Base-by-base conservation (phyloP, 2,888 invertebrate species). In the Cephus sareptanus region DNA sequence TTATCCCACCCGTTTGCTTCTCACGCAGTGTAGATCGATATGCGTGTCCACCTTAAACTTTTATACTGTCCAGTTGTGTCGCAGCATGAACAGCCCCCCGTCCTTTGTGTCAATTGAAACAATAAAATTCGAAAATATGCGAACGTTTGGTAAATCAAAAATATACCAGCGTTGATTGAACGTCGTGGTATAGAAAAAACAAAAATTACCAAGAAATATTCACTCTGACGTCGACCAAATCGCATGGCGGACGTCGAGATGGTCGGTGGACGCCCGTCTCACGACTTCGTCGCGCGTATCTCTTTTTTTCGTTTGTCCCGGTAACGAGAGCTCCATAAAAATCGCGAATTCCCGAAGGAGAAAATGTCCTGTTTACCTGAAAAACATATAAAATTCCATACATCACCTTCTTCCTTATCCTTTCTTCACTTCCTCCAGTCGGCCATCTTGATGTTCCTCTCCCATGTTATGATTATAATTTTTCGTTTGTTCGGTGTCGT, bases 401-500 rank as follows among this genome's bases (percentile, higher is more conserved):
- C 23, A 56, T 23, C 23, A 23, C 56, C 56, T 9, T 6, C 23
- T 56, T 56, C 40, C 40, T 56, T 9, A 6, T 56, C 40, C 15
- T 40, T 15, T 40, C 15, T 4, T 4, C 15, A 15, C 15, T 4
- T 6, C 4, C 23, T 23, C 9, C 6, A 56, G 40, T 56, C 23
- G 40, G 23, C 40, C 23, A 56, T 56, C 40, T 56, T 56, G 56
- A 23, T 37, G 13, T 40, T 23, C 56, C 56, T 23, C 23, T 56
- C 23, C 40, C 23, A 56, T 56, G 56, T 23, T 23, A 56, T 23
- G 56, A 23, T 23, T 56, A 56, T 56, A 9, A 15, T 79, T 79
- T 78, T 81, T 83, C 35, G 69, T 87, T 84, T 85, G 85, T 15
- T 56, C 9, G 23, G 9, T 56, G 23, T 56, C 9, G 2, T 15